Base-by-base conservation (phyloP, 2,888 invertebrate genomes). In the Acrocera orbiculus region DNA sequence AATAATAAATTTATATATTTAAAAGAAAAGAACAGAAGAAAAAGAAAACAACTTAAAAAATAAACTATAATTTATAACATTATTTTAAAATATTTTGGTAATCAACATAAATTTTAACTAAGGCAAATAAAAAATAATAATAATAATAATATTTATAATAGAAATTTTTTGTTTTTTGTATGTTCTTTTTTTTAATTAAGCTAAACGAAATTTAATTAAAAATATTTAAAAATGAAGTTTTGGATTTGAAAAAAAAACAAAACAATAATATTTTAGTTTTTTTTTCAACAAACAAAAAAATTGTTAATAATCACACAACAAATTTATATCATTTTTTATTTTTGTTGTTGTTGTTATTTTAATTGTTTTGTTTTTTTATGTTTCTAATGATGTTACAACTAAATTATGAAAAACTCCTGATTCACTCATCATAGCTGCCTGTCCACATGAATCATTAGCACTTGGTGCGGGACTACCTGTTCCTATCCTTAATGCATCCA, bases 361-460 rank as follows among this genome's bases (percentile, higher is more conserved):
- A n/a, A 10, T 11, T 23, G 4, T 23, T 19, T 19, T 19, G 4
- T 19, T 6, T 7, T 7, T 19, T 60, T 56, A 60, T 54, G 60
- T 60, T 44, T 60, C 60, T 43, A 60, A 42, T 24, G 60, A 60
- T 28, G 60, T 58, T 5, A 60, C 58, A 14, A 59, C 58, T 42
- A 60, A 46, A 47, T 58, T 60, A 40, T 60, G 58, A 39, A 60
- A 60, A 29, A 58, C 54, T 30, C 44, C 52, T 40, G 57, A 52
- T 39, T 73, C 73, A 46, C 67, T 69, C 47, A 69, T 64, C 62
- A 74, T 67, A 47, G 73, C 72, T 29, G 73, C 70, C 45, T 58
- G 58, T 17, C 73, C 74, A 48, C 74, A 75, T 36, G 66, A 66
- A 48, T 62, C 66, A 43, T 58, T 52, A 20, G 49, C 50, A 44